Evolutionary conservation across 2,797 vertebrate species (phyloP).

Genomic region (Gallirallus australis): DNA sequence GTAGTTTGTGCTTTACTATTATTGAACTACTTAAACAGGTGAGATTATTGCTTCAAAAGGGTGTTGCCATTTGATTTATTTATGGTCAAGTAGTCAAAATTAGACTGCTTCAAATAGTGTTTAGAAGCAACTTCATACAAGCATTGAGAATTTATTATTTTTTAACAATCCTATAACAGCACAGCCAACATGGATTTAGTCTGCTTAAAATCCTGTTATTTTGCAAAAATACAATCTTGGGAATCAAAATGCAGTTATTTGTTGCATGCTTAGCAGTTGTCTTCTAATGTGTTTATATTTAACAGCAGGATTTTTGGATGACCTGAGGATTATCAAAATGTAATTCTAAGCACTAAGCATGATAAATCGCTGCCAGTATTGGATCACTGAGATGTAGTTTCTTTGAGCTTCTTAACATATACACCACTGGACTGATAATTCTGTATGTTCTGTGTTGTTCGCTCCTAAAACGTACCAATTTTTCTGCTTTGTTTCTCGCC

Average conservation of each 20-base stretch:
- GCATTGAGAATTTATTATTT: neutral
- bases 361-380: neutral
- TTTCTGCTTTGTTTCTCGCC: neutral
- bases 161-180: neutral
- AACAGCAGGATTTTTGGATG: neutral
- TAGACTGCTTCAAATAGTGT: neutral
- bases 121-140: neutral
- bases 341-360: neutral
- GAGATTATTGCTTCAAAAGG: neutral
- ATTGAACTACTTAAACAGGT: neutral
- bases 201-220: neutral
- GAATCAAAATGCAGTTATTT: neutral
- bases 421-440: neutral
- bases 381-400: neutral
- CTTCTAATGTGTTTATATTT: neutral
- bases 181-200: neutral
- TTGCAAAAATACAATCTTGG: neutral
- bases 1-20: neutral
- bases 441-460: neutral
- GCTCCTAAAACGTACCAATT: neutral
- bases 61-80: neutral
- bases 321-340: constrained; percentile 14
- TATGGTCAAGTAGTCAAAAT: neutral
- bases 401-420: neutral
- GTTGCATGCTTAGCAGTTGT: constrained; percentile 1